A percentile compares a stretch with the other conserved stretches of the same genome.
phyloP scores from a whole-genome alignment of 35 echinoderm and acorn worm species.

The Chiridota heheva region DNA sequence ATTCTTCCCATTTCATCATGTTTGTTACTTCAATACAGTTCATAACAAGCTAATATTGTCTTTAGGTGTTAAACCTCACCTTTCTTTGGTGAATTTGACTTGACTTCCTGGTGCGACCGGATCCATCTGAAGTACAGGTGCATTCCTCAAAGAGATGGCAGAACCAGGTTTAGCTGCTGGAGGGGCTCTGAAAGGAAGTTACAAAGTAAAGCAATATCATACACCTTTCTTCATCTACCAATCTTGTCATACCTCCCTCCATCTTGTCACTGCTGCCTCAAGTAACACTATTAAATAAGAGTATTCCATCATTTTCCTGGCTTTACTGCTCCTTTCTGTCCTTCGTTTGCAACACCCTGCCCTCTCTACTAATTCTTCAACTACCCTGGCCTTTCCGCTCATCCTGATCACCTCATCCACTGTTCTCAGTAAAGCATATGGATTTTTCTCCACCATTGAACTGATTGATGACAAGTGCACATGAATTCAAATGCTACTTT shows the following conservation, averaged over 20 bases:
- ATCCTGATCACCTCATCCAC: not conserved
- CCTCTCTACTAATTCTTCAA: not conserved
- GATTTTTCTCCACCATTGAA: too few species aligned
- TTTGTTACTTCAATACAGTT: not conserved
- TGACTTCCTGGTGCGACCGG: too few species aligned
- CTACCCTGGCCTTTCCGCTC: not conserved
- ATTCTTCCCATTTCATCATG: slow-evolving; percentile 7
- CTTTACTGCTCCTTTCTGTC: not conserved
- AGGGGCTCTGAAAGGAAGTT: not conserved
- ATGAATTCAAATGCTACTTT: too few species aligned
- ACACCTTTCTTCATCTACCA: not conserved
- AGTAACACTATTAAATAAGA: not conserved
- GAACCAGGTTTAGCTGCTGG: not conserved
- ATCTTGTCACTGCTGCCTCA: not conserved
- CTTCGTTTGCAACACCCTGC: not conserved
- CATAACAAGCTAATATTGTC: too few species aligned
- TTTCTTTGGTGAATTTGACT: too few species aligned
- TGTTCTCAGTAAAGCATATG: too few species aligned
- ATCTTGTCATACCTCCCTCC: not conserved
- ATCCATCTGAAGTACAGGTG: slow-evolving; percentile 18
- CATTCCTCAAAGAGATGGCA: slow-evolving; percentile 12
- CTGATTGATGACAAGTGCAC: too few species aligned
- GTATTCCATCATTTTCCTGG: not conserved
- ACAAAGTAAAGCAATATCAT: not conserved
- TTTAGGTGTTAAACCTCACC: too few species aligned